Base-by-base conservation (phyloP, 2,113 vertebrate genomes). In the Microcebus ravelobensis region DNA sequence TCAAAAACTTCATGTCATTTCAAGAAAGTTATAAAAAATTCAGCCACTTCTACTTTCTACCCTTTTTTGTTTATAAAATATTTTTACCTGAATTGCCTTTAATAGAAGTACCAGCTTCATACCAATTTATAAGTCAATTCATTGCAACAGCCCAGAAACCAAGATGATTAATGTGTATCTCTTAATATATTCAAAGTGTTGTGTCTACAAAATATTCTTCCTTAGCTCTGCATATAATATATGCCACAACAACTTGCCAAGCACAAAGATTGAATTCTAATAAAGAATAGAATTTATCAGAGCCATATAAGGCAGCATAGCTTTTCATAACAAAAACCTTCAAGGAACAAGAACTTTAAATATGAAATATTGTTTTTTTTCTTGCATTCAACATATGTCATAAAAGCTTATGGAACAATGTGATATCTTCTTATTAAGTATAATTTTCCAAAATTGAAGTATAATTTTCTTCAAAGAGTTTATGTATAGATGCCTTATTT, bases 111-210 rank as follows among this genome's bases (percentile, higher is more conserved):
- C 87, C 84, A 96, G 42, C 93, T 81, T 96, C 34, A 27, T 87
- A 83, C 65, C 88, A 95, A 50, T 95, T 98, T 96, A 55, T 94
- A 98, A 96, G 42, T 96, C 82, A 97, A 81, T 98, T 98, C 57
- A 91, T n/a, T 76, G 29, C n/a, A 98, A 96, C 45, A 97, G 23
- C 50, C 71, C 65, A n/a, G 63, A 84, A 97, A 83, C 93, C 92
- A 61, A 84, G 85, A 59, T 89, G 94, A 98, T 98, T 97, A 97
- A 98, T 96, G 27, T 21, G 74, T 2, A 6, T 83, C 67, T 91
- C 93, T 87, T 97, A 97, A 98, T 97, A 93, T 94, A 98, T 97
- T 98, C 96, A 83, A 97, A 98, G 12, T 97, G 92, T 79, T 88
- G 50, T 83, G 36, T n/a, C 84, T 97, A 93, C 42, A 97, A 96